Evolutionary conservation across 2,797 vertebrate genomes (phyloP).

Genomic region (Pterois miles): DNA sequence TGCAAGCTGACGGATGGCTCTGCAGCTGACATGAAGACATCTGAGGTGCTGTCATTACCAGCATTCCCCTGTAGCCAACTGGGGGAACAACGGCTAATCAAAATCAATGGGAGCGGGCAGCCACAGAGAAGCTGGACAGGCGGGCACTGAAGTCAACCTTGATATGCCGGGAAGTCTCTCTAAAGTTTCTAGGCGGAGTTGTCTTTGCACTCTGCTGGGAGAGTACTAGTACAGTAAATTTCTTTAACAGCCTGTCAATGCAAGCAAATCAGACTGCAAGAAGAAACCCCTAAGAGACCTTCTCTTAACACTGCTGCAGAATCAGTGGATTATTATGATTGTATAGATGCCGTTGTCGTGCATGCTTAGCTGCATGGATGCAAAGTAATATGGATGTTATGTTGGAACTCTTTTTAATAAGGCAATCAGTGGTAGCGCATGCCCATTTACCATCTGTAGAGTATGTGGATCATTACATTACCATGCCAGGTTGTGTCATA

Average conservation of each 20-base stretch:
- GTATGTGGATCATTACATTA: conserved; percentile 73
- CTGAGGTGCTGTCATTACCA: conserved; percentile 72
- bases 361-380: conserved; percentile 21
- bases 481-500: conserved; percentile 66
- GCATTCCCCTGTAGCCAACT: conserved; percentile 51
- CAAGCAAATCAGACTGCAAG: not conserved
- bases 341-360: conserved; percentile 17
- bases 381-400: conserved; percentile 52
- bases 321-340: conserved; percentile 6
- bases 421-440: conserved; percentile 56
- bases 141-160: conserved; percentile 37
- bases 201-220: conserved; percentile 5
- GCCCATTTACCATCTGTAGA: conserved; percentile 75
- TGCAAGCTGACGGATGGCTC: conserved; percentile 76
- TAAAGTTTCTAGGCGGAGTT: conserved; percentile 37
- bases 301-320: not conserved
- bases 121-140: conserved; percentile 22
- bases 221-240: conserved; percentile 4
- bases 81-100: conserved; percentile 57
- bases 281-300: not conserved
- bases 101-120: conserved; percentile 65
- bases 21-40: conserved; percentile 75
- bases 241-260: conserved; percentile 6
- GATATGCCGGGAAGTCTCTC: conserved; percentile 31
- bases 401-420: conserved; percentile 72